Percentiles rank a stretch among this genome's conserved stretches.
Evolutionary conservation across 2,797 vertebrate species (phyloP).

Genomic region (Sternotherus odoratus): DNA sequence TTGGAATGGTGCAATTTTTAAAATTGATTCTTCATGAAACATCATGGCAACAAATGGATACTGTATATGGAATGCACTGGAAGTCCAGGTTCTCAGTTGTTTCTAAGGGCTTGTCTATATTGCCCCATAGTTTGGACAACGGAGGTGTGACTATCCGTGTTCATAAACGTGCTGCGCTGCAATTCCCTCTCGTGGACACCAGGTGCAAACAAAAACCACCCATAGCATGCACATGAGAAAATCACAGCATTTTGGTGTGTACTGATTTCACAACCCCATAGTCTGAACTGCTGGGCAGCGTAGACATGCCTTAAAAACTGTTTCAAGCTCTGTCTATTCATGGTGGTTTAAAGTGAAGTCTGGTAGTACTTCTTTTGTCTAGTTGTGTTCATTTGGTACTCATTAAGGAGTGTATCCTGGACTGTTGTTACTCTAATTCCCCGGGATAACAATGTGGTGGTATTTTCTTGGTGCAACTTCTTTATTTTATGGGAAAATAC

Average conservation of each 20-base stretch:
- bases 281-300: neutral
- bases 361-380: neutral
- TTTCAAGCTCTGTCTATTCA: neutral
- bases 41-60: neutral
- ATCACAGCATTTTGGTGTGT: neutral
- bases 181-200: neutral
- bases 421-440: neutral
- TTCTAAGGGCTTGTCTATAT: no score
- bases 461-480: neutral
- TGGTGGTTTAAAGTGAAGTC: neutral
- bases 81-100: neutral
- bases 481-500: conserved; percentile 3
- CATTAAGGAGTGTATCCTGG: rapidly evolving
- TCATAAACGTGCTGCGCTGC: neutral
- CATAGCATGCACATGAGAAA: neutral
- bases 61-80: neutral
- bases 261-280: neutral
- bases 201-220: neutral
- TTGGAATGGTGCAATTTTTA: neutral
- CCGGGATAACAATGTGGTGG: rapidly evolving
- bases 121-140: neutral
- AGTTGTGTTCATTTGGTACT: neutral
- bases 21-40: neutral
- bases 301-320: neutral
- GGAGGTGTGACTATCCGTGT: neutral